These are phyloP conservation scores for Paralvinella palmiformis DNA, from an alignment of 1,140 invertebrate species.

Conservation along the genomic window DNA sequence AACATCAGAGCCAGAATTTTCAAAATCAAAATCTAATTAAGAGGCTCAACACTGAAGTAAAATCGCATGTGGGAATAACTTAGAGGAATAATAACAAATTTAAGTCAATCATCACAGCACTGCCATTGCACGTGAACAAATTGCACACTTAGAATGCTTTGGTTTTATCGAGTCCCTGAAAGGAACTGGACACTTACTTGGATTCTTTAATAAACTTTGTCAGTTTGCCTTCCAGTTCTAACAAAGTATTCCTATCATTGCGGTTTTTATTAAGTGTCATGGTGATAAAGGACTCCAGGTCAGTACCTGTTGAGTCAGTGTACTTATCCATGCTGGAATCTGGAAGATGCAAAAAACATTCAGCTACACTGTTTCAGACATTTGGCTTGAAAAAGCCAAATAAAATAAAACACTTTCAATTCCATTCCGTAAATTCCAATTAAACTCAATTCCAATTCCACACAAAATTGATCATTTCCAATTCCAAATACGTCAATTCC, in stretches of 20 bases:
- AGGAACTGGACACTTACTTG: constrained; percentile 60
- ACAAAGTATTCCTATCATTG: constrained; percentile 76
- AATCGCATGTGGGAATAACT: too few relatives aligned
- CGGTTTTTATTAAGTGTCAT: constrained; percentile 83
- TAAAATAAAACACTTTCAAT: too few relatives aligned
- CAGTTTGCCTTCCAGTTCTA: constrained; percentile 83
- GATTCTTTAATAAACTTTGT: constrained; percentile 74
- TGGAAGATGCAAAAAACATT: constrained; percentile 31
- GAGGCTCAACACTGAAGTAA: neutral
- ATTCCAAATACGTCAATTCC: too few relatives aligned
- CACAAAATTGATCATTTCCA: too few relatives aligned
- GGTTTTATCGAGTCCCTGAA: too few relatives aligned
- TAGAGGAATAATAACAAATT: too few relatives aligned
- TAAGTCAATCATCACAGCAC: too few relatives aligned
- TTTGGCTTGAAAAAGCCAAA: too few relatives aligned
- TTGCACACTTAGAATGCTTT: too few relatives aligned
- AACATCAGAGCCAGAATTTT: neutral
- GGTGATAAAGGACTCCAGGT: constrained; percentile 79
- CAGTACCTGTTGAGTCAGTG: constrained; percentile 69
- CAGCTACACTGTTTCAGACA: neutral
- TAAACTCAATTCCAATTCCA: too few relatives aligned
- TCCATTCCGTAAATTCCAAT: too few relatives aligned
- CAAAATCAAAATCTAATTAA: neutral
- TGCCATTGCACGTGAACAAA: too few relatives aligned
- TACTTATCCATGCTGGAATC: constrained; percentile 71